Evolutionary conservation across 2,797 vertebrate genomes (phyloP).

Genomic region (Centroberyx gerrardi): DNA sequence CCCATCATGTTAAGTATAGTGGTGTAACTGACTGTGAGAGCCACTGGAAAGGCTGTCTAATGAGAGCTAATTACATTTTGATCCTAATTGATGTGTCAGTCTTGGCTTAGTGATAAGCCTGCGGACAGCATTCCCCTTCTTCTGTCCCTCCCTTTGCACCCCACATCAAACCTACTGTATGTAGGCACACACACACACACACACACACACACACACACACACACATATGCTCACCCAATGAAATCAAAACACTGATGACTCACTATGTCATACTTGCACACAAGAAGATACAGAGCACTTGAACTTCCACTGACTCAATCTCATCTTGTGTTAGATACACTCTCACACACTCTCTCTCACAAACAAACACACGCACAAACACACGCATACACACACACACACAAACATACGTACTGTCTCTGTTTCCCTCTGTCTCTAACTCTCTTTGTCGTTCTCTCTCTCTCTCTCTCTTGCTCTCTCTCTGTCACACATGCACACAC

Average conservation of each 20-base stretch:
- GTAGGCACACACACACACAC: constrained; percentile 14
- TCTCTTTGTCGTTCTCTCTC: not conserved
- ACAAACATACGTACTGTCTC: not conserved
- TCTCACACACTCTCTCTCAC: not conserved
- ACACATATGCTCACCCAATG: constrained; percentile 12
- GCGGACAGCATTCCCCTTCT: constrained; percentile 17
- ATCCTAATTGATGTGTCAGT: constrained; percentile 70
- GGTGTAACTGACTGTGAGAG: constrained; percentile 47
- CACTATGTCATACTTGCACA: constrained; percentile 12
- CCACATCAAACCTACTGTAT: no score
- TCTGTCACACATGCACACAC: no score
- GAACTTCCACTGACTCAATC: not conserved
- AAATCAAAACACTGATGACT: constrained; percentile 10
- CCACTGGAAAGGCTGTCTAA: constrained; percentile 57
- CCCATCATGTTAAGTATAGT: constrained; percentile 33
- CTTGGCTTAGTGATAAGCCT: constrained; percentile 48
- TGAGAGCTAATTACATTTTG: constrained; percentile 71
- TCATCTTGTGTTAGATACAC: not conserved
- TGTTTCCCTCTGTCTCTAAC: not conserved
- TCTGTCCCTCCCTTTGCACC: constrained; percentile 11
- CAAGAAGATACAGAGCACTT: not conserved
- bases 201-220: constrained; percentile 14
- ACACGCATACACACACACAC: not conserved
- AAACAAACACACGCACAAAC: not conserved
- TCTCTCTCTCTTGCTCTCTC: not conserved